Base-by-base conservation (phyloP, 2,797 vertebrate species). In the Chrysocyon brachyurus region DNA sequence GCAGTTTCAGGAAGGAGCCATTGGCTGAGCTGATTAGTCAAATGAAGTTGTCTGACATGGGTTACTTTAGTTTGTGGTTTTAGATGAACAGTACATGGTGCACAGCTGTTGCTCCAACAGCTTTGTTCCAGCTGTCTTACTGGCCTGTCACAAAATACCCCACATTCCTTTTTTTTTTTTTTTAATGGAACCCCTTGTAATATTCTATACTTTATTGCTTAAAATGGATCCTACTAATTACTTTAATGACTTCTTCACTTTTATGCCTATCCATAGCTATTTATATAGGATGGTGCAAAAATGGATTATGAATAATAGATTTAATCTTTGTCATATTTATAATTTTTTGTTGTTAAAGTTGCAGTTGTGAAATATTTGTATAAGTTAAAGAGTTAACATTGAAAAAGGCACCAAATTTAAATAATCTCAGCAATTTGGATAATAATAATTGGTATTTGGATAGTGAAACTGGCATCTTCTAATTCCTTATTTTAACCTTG, bases 111-210 rank as follows among this genome's bases (percentile, higher is more conserved):
- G 98, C 95, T 95, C 86, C 87, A 95, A 90, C 98, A 98, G 98
- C 98, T 98, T 98, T 97, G 96, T 98, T 98, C 98, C 99, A 99
- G 98, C 99, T 99, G 99, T 99, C 98, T 88, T 97, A 86, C 97
- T 98, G 98, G 98, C 98, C 97, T 97, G 98, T 98, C 98, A 97
- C 96, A 98, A 97, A 98, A 98, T 99, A 98, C 98, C 93, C 94
- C 87, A 77, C 98, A 99, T 99, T 99, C 98, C 97, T 98, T 98
- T 98, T 91, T 97, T 96, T 98, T 97, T 97, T 82, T 89, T 68
- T 26, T 49, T 28, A 87, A 96, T 96, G 98, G 94, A 97, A 95
- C 87, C 87, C 97, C 97, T 98, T 98, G 95, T 98, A 97, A 97
- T 98, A 92, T 97, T 98, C 97, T 98, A 75, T 96, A 96, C 92